Conservation (phyloP, 1,140 invertebrate species). For the Radopholus similis region DNA sequence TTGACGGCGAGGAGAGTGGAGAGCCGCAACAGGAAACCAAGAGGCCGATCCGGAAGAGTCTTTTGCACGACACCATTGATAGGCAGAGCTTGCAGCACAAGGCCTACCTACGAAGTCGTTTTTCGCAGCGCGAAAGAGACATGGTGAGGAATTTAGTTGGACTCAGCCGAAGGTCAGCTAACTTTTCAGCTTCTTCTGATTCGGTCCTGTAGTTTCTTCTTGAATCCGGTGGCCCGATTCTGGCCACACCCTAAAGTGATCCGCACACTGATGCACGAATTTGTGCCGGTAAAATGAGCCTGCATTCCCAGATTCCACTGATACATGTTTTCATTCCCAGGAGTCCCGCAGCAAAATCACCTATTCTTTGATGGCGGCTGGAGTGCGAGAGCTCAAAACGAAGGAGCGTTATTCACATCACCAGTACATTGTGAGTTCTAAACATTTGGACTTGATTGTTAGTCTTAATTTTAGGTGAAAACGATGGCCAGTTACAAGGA, state of each 20-base stretch:
- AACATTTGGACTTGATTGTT: too few species aligned
- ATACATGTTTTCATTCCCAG: constrained; percentile 6
- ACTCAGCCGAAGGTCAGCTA: neutral
- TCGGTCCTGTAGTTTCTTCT: constrained; percentile 52
- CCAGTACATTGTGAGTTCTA: constrained; percentile 55
- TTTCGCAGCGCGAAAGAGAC: constrained; percentile 44
- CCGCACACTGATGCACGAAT: constrained; percentile 56
- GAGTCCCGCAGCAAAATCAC: constrained; percentile 43
- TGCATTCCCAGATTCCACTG: neutral
- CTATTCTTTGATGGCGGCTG: constrained; percentile 53
- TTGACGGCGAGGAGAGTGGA: neutral
- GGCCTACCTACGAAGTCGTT: constrained; percentile 43
- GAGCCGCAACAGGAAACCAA: neutral
- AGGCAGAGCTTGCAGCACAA: constrained; percentile 27
- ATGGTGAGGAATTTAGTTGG: constrained; percentile 42
- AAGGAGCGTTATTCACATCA: constrained; percentile 47
- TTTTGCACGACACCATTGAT: constrained; percentile 46
- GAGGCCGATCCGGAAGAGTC: neutral
- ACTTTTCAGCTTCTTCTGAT: constrained; percentile 51
- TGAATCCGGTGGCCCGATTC: constrained; percentile 55
- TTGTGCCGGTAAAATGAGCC: constrained; percentile 42
- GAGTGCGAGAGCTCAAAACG: constrained; percentile 48
- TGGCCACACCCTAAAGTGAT: constrained; percentile 55
- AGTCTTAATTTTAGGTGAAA: too few species aligned
- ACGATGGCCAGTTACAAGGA: constrained; percentile 35